These are phyloP conservation scores for Terebella lapidaria DNA, from an alignment of 2,888 invertebrate genomes.

Conservation along the genomic window DNA sequence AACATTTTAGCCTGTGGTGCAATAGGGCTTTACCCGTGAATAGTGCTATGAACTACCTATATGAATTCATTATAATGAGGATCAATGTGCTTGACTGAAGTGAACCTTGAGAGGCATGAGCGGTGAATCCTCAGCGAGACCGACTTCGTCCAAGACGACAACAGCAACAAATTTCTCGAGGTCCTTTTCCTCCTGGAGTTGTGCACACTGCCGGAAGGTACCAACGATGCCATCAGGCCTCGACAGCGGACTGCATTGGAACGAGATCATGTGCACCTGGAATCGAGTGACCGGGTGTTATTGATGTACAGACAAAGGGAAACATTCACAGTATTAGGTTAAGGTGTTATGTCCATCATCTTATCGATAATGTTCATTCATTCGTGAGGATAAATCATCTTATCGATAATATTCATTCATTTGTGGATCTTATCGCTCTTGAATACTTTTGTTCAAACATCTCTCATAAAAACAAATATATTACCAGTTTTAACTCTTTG, in stretches of 20 bases:
- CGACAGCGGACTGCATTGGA: conserved; percentile 46
- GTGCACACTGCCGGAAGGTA: conserved; percentile 42
- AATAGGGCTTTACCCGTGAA: background rate
- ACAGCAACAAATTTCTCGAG: conserved; percentile 39
- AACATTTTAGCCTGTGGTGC: background rate
- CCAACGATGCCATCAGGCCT: conserved; percentile 44
- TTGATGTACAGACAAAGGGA: background rate
- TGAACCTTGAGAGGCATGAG: conserved; percentile 49
- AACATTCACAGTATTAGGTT: no score
- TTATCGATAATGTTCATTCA: no score
- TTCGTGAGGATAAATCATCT: no score
- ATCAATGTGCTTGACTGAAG: background rate
- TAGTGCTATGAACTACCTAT: no score
- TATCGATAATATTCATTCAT: no score
- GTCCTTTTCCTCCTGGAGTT: conserved; percentile 41
- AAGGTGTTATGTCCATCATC: no score
- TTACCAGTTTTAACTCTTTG: conserved; percentile 39
- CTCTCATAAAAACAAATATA: no score
- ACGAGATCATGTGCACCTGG: conserved; percentile 46
- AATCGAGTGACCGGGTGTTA: background rate
- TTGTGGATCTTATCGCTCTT: no score
- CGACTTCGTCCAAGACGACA: conserved; percentile 49
- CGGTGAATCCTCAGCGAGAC: conserved; percentile 46
- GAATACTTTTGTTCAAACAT: no score
- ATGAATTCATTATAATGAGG: no score